Conservation (phyloP, 2,113 vertebrate species). For the Microcebus murinus region DNA sequence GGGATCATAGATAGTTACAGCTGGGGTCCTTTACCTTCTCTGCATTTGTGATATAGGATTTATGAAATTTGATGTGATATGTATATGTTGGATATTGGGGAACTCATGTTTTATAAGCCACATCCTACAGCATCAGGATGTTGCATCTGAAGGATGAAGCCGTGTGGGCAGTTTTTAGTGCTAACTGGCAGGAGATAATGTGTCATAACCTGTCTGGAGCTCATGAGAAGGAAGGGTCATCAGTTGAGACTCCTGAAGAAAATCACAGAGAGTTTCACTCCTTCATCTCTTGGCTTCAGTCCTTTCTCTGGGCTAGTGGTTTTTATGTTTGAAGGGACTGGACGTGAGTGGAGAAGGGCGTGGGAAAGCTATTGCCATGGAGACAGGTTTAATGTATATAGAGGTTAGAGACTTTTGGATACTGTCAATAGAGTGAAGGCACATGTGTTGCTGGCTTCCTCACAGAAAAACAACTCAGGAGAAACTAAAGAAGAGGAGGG, state of each 20-base stretch:
- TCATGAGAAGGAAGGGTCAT: not conserved
- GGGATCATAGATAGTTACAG: not conserved
- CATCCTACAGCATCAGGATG: not conserved
- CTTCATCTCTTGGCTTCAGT: not conserved
- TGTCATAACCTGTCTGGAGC: not conserved
- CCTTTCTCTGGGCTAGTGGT: not conserved
- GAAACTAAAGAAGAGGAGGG: not conserved
- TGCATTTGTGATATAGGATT: not conserved
- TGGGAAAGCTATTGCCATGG: not conserved
- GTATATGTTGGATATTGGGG: not conserved
- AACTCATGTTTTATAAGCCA: not conserved
- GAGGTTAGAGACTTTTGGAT: not conserved
- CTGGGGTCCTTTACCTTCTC: not conserved
- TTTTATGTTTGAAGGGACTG: not conserved
- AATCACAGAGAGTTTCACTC: not conserved
- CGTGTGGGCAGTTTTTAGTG: not conserved
- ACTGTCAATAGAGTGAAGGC: not conserved
- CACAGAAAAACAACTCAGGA: not conserved
- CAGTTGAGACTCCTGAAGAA: not conserved
- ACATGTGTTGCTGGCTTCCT: not conserved
- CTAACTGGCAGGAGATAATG: not conserved
- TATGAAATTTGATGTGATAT: not conserved
- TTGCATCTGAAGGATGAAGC: not conserved
- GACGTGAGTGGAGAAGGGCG: not conserved
- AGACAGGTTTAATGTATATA: not conserved